Conservation (phyloP, 2,888 invertebrate species). For the Octonoba sinensis region DNA sequence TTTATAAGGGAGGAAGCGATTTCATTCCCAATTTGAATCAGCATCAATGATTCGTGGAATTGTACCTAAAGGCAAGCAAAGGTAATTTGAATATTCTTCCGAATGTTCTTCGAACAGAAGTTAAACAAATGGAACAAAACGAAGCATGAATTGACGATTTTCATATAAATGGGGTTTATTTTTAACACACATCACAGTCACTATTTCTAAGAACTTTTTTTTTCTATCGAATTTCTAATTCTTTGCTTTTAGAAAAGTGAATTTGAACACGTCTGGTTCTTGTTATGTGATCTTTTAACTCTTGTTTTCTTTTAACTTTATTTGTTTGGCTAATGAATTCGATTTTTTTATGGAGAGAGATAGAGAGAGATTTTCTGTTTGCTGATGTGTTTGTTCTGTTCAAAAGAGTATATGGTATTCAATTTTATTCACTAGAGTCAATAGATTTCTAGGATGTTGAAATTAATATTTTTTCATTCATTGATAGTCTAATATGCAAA, state of each 20-base stretch:
- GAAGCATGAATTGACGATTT: conserved; percentile 60
- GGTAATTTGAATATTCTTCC: conserved; percentile 6
- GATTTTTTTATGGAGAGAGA: background rate
- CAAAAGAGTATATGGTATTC: no score
- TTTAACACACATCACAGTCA: conserved; percentile 19
- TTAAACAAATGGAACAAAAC: conserved; percentile 62
- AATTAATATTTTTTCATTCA: background rate
- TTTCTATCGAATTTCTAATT: conserved; percentile 42
- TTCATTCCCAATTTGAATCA: no score
- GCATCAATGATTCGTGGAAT: background rate
- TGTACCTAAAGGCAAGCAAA: conserved; percentile 25
- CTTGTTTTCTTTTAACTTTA: conserved; percentile 59
- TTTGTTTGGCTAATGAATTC: conserved; percentile 58
- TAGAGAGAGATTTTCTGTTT: conserved; percentile 15
- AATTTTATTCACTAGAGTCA: background rate
- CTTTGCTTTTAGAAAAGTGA: conserved; percentile 41
- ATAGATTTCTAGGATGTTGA: conserved; percentile 7
- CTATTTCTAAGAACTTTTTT: conserved; percentile 41
- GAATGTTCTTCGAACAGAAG: conserved; percentile 42
- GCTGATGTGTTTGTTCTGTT: conserved; percentile 32
- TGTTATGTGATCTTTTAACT: conserved; percentile 43
- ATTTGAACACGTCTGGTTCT: conserved; percentile 33
- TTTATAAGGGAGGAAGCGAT: no score
- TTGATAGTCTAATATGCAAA: background rate
- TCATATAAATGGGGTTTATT: conserved; percentile 62